Conservation (phyloP, 2,797 vertebrate genomes). For the Tolypeutes matacus region DNA sequence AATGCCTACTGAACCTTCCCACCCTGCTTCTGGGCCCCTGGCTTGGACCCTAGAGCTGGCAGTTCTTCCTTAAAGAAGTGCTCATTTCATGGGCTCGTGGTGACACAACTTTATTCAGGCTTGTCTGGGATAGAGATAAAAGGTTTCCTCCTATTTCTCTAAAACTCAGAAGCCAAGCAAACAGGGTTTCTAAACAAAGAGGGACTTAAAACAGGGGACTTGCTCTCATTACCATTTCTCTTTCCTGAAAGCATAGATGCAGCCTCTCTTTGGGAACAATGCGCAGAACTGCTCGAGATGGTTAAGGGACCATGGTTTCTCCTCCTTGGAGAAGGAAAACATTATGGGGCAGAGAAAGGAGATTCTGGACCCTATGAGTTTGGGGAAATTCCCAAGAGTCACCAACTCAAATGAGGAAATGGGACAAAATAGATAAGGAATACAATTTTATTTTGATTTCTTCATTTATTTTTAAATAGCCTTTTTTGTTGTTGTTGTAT, state of each 20-base stretch:
- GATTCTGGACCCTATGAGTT: neutral
- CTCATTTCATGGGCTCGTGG: neutral
- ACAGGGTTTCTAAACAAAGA: conserved; percentile 32
- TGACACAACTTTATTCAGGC: neutral
- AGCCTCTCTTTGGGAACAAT: neutral
- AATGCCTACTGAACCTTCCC: neutral
- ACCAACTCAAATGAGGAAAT: neutral
- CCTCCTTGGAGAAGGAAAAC: neutral
- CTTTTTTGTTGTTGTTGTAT: neutral
- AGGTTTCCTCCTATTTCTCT: neutral
- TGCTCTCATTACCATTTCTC: neutral
- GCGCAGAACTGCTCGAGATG: neutral
- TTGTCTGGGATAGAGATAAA: neutral
- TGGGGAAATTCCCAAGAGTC: neutral
- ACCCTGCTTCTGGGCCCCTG: neutral
- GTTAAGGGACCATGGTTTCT: neutral
- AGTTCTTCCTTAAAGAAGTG: neutral
- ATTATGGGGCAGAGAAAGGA: neutral
- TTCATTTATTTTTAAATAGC: neutral
- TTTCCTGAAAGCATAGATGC: neutral
- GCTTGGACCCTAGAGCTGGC: neutral
- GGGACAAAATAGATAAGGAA: neutral
- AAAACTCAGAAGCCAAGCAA: neutral
- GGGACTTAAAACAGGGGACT: neutral
- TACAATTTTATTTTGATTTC: neutral